A percentile compares a stretch with the other conserved stretches of the same genome.
Evolutionary conservation across 2,113 vertebrate species (phyloP).

Genomic region (Leptodactylus fuscus): DNA sequence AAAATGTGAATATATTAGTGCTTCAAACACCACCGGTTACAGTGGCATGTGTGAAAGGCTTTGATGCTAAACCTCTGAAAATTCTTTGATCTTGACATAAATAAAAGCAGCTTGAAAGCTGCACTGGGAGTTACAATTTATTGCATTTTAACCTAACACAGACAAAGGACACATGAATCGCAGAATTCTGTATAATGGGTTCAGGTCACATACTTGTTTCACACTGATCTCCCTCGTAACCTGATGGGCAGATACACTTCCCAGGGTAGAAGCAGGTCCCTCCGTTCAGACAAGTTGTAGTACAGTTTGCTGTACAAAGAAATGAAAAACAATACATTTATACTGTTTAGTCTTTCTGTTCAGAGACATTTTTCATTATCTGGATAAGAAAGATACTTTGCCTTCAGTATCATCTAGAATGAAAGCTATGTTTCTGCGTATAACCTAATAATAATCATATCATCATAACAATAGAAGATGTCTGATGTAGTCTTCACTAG

Average conservation of each 20-base stretch:
- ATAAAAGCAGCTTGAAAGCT: conserved; percentile 57
- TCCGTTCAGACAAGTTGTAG: conserved; percentile 84
- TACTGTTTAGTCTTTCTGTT: not conserved
- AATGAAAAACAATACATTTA: conserved; percentile 38
- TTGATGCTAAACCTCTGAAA: conserved; percentile 64
- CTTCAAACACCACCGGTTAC: conserved; percentile 40
- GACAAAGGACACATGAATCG: not conserved
- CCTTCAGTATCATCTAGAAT: not conserved
- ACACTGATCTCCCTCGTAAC: conserved; percentile 84
- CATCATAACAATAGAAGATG: no score
- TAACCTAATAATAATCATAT: no score
- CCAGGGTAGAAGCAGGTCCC: conserved; percentile 87
- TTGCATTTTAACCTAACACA: not conserved
- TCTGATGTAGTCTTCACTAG: no score
- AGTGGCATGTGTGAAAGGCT: conserved; percentile 58
- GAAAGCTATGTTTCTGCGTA: not conserved
- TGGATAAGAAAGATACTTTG: not conserved
- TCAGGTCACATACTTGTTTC: conserved; percentile 82
- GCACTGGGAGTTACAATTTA: conserved; percentile 57
- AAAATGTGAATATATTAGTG: not conserved
- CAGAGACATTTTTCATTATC: not conserved
- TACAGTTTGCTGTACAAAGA: conserved; percentile 82
- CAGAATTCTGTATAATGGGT: conserved; percentile 12
- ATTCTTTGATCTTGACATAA: conserved; percentile 60
- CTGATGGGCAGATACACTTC: conserved; percentile 87